Conservation (phyloP, 2,113 vertebrate species). For the Podarcis raffonei region DNA sequence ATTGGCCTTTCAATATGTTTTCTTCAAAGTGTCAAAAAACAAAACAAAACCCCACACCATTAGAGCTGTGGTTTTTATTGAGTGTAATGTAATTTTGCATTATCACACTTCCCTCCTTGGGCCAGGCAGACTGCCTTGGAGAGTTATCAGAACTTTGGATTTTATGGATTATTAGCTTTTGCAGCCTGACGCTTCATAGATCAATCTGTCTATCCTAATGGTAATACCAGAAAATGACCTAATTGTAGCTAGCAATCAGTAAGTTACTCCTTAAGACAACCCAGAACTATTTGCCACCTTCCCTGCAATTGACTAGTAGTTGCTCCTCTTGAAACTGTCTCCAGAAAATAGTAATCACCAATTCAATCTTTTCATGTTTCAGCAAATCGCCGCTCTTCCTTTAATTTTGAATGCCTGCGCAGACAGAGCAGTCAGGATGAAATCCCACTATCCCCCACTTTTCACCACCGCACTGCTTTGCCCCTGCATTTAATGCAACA, state of each 20-base stretch:
- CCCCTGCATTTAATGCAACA: slow-evolving; percentile 98
- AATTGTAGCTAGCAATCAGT: neutral
- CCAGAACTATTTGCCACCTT: neutral
- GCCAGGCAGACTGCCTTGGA: too few relatives aligned
- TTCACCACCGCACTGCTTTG: slow-evolving; percentile 90
- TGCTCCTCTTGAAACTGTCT: neutral
- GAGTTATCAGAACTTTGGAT: neutral
- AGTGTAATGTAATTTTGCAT: neutral
- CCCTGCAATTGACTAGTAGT: neutral
- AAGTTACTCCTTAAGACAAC: neutral
- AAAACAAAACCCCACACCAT: neutral
- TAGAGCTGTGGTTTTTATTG: neutral
- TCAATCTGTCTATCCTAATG: neutral
- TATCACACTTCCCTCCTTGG: neutral
- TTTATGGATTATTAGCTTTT: neutral
- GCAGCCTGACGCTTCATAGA: neutral
- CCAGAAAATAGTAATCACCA: neutral
- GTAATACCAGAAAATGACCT: neutral
- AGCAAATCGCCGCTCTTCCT: slow-evolving; percentile 93
- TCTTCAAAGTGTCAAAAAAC: neutral
- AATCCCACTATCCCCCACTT: slow-evolving; percentile 76
- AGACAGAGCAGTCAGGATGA: slow-evolving; percentile 94
- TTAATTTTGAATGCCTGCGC: slow-evolving; percentile 98
- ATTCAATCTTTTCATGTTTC: slow-evolving; percentile 40
- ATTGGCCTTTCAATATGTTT: neutral